phyloP scores from a whole-genome alignment of 2,888 invertebrate genomes.

The Leptopterna dolabrata region DNA sequence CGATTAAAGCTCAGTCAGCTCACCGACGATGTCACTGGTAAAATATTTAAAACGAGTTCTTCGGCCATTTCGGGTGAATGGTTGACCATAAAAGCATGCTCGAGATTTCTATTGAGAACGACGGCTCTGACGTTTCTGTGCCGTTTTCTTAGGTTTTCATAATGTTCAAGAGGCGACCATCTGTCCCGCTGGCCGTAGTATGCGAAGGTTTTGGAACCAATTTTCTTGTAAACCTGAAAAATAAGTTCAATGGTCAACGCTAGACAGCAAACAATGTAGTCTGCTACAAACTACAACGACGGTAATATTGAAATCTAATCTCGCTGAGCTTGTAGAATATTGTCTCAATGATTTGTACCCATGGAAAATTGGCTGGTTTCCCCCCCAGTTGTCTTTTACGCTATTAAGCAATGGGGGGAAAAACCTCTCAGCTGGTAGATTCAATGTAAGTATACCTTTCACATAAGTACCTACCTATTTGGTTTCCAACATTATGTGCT shows the following conservation, averaged over 20 bases:
- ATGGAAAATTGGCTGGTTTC: too few relatives aligned
- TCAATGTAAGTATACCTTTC: too few relatives aligned
- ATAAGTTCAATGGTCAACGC: not conserved
- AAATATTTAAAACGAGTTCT: conserved; percentile 27
- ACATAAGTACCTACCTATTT: too few relatives aligned
- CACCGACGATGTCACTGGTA: not conserved
- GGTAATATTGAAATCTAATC: too few relatives aligned
- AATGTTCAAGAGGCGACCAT: conserved; percentile 85
- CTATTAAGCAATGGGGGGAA: too few relatives aligned
- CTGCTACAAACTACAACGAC: not conserved
- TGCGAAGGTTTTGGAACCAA: conserved; percentile 77
- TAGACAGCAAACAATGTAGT: not conserved
- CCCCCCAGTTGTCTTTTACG: too few relatives aligned
- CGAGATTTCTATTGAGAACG: conserved; percentile 56
- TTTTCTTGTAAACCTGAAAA: conserved; percentile 65
- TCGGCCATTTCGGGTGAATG: conserved; percentile 58
- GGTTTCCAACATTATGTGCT: too few relatives aligned
- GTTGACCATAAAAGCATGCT: conserved; percentile 59
- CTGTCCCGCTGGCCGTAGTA: conserved; percentile 84
- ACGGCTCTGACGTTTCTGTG: conserved; percentile 54
- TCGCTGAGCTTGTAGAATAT: too few relatives aligned
- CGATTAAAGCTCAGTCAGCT: not conserved
- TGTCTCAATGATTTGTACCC: too few relatives aligned
- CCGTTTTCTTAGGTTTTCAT: conserved; percentile 72
- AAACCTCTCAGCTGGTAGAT: too few relatives aligned